Percentiles rank a stretch among this genome's conserved stretches.
Conservation (phyloP, 2,888 invertebrate genomes). For the Macrostomum cliftonense region DNA sequence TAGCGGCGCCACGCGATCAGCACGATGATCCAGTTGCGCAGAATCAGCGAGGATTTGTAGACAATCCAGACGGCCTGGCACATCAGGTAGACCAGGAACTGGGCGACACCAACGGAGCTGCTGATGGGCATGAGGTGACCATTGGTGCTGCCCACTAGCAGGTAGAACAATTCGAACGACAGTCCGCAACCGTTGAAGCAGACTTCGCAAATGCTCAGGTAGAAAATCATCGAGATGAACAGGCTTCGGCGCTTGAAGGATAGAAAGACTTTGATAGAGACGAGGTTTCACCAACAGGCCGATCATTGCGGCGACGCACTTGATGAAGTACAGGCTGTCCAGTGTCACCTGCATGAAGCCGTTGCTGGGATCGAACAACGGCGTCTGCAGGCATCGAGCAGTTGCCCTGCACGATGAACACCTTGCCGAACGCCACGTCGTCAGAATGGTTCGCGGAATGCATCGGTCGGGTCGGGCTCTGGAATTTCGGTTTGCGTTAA, state of each 20-base stretch:
- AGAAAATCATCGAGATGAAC: constrained; percentile 5
- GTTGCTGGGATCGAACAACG: neutral
- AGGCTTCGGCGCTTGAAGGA: constrained; percentile 2
- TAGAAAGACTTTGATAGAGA: neutral
- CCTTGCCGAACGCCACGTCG: too few relatives aligned
- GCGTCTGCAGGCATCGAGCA: too few relatives aligned
- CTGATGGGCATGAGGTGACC: neutral
- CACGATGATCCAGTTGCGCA: constrained; percentile 7
- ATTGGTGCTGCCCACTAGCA: neutral
- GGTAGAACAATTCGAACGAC: constrained; percentile 7
- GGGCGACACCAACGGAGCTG: neutral
- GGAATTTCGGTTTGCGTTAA: too few relatives aligned
- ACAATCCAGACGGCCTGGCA: constrained; percentile 2
- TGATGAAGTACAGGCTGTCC: constrained; percentile 1
- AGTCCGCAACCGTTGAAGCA: constrained; percentile 2
- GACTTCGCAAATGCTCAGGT: constrained; percentile 5
- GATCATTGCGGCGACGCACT: neutral
- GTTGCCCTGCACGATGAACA: too few relatives aligned
- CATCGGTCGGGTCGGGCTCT: too few relatives aligned
- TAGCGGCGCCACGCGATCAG: constrained; percentile 8
- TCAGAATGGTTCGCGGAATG: too few relatives aligned
- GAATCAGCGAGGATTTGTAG: constrained; percentile 5
- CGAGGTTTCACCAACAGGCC: constrained; percentile 1
- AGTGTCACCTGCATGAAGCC: neutral
- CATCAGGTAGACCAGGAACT: constrained; percentile 2